Percentiles rank a stretch among this genome's conserved stretches.
phyloP scores from a whole-genome alignment of 2,797 vertebrate genomes.

The Dallia pectoralis region DNA sequence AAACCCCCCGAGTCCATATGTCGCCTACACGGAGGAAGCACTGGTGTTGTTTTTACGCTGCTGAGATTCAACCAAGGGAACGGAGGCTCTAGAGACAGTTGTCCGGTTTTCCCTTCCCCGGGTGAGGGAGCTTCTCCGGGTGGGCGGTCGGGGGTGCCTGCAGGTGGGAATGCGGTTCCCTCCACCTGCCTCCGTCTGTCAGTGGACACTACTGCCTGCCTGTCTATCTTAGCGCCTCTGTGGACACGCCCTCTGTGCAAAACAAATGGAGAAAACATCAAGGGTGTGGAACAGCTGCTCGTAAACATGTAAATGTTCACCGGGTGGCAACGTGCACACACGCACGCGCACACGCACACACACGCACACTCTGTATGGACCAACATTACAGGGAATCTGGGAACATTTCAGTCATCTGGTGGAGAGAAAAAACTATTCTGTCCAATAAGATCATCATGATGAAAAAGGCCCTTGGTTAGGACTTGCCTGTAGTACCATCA shows the following conservation, averaged over 20 bases:
- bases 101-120: constrained; percentile 53
- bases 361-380: constrained; percentile 21
- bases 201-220: background rate
- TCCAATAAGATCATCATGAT: constrained; percentile 55
- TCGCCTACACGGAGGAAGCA: constrained; percentile 26
- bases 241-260: constrained; percentile 51
- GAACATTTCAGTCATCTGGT: constrained; percentile 71
- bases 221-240: constrained; percentile 44
- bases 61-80: constrained; percentile 9
- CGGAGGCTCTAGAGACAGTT: constrained; percentile 53
- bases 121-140: constrained; percentile 42
- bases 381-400: constrained; percentile 57
- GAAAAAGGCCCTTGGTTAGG: constrained; percentile 67
- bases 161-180: constrained; percentile 67
- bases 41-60: constrained; percentile 6
- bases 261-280: constrained; percentile 80
- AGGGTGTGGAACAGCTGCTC: constrained; percentile 80
- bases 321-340: constrained; percentile 52
- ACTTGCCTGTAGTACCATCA: constrained; percentile 49
- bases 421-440: constrained; percentile 46
- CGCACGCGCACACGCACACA: constrained; percentile 8
- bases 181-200: constrained; percentile 56
- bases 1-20: constrained; percentile 40
- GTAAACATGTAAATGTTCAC: constrained; percentile 80
- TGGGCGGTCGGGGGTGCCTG: constrained; percentile 50